Evolutionary conservation across 2,113 vertebrate species (phyloP).

Genomic region (Vanacampus margaritifer): DNA sequence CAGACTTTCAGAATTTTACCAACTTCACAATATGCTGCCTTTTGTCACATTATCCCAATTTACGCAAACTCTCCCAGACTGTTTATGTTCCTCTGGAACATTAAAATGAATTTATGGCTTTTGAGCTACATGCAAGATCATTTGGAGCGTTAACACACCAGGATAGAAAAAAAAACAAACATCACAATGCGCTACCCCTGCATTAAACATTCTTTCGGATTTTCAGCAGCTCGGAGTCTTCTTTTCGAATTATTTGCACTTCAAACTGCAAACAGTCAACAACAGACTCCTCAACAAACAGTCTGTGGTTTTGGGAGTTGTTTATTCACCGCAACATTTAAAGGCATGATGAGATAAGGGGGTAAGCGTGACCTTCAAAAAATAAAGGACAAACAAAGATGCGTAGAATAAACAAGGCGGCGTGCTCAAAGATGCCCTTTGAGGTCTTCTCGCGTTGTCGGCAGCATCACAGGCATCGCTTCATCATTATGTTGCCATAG

Average conservation of each 20-base stretch:
- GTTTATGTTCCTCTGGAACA: no score
- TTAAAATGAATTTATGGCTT: no score
- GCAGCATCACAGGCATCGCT: slow-evolving; percentile 4
- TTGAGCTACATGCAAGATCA: no score
- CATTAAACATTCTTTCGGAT: no score
- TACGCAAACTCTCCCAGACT: no score
- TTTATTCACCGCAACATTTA: background rate
- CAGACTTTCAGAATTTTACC: no score
- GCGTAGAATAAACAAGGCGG: background rate
- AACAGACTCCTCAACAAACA: background rate
- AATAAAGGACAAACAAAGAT: background rate
- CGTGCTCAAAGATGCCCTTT: slow-evolving; percentile 1
- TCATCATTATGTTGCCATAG: slow-evolving; percentile 15
- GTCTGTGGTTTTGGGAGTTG: background rate
- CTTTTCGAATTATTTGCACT: background rate
- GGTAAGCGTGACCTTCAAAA: background rate
- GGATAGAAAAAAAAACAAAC: no score
- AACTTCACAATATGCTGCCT: no score
- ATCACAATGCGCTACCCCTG: no score
- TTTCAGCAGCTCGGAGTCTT: no score
- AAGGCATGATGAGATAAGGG: background rate
- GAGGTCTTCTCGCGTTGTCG: slow-evolving; percentile 9
- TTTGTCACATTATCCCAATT: no score
- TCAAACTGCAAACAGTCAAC: background rate
- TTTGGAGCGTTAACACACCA: no score